Conservation (phyloP, 2,888 invertebrate species). For the Aelia acuminata region DNA sequence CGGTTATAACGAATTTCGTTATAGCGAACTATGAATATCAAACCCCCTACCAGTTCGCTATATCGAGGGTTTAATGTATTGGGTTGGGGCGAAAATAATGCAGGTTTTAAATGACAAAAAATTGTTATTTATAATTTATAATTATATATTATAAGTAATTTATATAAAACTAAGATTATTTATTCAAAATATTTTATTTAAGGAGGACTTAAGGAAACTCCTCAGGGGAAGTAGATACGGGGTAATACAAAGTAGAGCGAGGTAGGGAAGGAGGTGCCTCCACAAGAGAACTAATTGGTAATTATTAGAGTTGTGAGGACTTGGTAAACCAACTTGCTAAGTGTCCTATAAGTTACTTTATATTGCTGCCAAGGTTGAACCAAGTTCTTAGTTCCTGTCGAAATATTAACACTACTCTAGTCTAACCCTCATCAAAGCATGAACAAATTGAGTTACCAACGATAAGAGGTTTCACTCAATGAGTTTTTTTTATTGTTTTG, state of each 20-base stretch:
- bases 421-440: background rate
- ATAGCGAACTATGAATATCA: no score
- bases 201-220: background rate
- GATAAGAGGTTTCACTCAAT: no score
- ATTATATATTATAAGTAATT: no score
- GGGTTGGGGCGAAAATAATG: no score
- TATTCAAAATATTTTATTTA: no score
- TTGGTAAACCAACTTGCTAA: slow-evolving; percentile 25
- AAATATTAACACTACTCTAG: background rate
- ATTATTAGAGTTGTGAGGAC: slow-evolving; percentile 44
- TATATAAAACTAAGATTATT: no score
- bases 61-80: no score
- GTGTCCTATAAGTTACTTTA: slow-evolving; percentile 55
- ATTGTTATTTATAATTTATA: no score
- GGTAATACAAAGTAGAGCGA: background rate
- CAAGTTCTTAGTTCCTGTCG: background rate
- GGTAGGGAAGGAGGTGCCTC: background rate
- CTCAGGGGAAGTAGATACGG: background rate
- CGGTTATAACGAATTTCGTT: no score
- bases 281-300: background rate
- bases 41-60: no score
- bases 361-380: background rate
- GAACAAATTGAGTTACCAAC: background rate
- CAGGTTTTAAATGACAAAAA: no score
- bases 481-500: no score